Conservation (phyloP, 2,888 invertebrate species). For the Hemaris fuciformis region DNA sequence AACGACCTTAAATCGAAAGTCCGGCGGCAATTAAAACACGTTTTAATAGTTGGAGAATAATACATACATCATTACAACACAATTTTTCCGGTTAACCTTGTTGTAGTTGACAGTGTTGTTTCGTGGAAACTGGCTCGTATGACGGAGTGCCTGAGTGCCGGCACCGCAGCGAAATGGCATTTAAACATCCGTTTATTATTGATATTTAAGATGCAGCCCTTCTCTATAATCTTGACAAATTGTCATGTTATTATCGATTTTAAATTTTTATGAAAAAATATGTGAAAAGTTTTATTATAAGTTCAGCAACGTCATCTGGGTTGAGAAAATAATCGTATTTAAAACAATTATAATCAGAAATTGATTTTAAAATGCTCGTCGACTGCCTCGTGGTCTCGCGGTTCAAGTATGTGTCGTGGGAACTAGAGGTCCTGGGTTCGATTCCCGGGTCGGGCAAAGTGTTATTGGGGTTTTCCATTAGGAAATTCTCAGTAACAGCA, state of each 20-base stretch:
- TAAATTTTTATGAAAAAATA: too few species aligned
- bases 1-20: conserved; percentile 47
- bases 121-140: conserved; percentile 32
- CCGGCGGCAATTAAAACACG: conserved; percentile 41
- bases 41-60: conserved; percentile 37
- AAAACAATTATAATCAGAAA: too few species aligned
- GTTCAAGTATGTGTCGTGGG: too few species aligned
- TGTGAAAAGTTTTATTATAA: too few species aligned
- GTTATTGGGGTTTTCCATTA: too few species aligned
- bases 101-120: conserved; percentile 41
- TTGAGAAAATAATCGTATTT: too few species aligned
- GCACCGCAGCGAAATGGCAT: not conserved
- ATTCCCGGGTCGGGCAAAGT: too few species aligned
- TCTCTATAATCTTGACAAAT: conserved; percentile 27
- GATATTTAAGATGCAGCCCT: not conserved
- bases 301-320: too few species aligned
- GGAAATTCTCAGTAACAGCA: too few species aligned
- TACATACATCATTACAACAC: conserved; percentile 27
- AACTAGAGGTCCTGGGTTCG: too few species aligned
- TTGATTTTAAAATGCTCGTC: too few species aligned
- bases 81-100: conserved; percentile 51
- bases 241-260: not conserved
- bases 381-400: too few species aligned
- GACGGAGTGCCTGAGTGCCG: not conserved
- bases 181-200: not conserved